Conservation (phyloP, 1,140 invertebrate species). For the Lasioglossum baleicum region DNA sequence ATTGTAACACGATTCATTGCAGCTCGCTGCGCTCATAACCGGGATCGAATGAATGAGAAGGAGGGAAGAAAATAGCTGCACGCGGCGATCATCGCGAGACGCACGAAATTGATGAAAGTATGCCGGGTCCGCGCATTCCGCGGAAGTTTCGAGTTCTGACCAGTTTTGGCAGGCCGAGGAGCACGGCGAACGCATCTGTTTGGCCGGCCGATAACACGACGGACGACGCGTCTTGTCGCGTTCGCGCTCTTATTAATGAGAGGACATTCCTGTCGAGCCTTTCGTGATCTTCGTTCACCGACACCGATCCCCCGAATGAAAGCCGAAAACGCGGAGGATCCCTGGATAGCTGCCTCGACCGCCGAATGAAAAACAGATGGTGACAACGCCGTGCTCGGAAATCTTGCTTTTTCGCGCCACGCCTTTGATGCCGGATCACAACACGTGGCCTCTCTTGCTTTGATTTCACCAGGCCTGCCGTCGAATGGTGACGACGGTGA, state of each 20-base stretch:
- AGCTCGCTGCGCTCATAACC: too few species aligned
- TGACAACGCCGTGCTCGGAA: slow-evolving; percentile 39
- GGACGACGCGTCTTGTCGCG: neutral
- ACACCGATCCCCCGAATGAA: slow-evolving; percentile 33
- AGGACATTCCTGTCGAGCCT: slow-evolving; percentile 56
- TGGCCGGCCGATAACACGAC: slow-evolving; percentile 22
- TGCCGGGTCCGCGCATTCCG: slow-evolving; percentile 53
- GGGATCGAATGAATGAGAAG: slow-evolving; percentile 28
- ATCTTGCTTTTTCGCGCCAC: slow-evolving; percentile 31
- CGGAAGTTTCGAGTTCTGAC: slow-evolving; percentile 51
- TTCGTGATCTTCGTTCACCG: slow-evolving; percentile 26
- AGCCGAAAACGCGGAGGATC: slow-evolving; percentile 59
- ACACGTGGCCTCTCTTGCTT: neutral
- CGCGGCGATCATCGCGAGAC: slow-evolving; percentile 32
- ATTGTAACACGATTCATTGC: too few species aligned
- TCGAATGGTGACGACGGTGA: neutral
- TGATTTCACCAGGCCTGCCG: neutral
- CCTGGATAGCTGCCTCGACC: slow-evolving; percentile 26
- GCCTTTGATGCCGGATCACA: slow-evolving; percentile 34
- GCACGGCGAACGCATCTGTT: slow-evolving; percentile 25
- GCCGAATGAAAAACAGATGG: slow-evolving; percentile 68
- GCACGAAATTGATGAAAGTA: slow-evolving; percentile 64
- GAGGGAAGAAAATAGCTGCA: slow-evolving; percentile 37
- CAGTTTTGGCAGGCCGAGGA: slow-evolving; percentile 34
- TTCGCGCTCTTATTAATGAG: slow-evolving; percentile 61